phyloP scores from a whole-genome alignment of 2,888 invertebrate genomes.

The Aspidapion aeneum region DNA sequence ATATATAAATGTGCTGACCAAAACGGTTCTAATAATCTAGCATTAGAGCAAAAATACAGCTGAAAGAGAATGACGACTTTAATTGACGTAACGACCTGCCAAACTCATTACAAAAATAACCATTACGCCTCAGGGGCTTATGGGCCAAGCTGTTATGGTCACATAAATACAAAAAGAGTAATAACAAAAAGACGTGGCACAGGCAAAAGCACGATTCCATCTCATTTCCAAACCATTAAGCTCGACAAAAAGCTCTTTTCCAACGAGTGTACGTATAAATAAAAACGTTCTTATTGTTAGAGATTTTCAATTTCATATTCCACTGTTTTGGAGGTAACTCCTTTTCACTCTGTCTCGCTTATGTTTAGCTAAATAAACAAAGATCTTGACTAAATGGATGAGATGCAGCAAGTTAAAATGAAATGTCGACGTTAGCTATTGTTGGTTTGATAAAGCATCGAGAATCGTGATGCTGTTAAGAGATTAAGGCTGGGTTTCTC shows the following conservation, averaged over 20 bases:
- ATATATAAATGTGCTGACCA: no score
- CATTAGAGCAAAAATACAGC: no score
- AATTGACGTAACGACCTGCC: neutral
- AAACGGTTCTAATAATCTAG: no score
- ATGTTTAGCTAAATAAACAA: neutral
- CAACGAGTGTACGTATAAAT: neutral
- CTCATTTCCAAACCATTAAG: constrained; percentile 2
- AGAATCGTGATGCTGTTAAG: neutral
- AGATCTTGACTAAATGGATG: neutral
- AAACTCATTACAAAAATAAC: neutral
- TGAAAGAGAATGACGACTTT: no score
- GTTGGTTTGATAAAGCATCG: neutral
- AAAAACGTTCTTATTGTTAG: constrained; percentile 3
- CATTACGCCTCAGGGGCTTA: neutral
- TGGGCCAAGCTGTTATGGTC: neutral
- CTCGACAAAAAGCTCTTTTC: neutral
- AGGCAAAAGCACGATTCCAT: neutral
- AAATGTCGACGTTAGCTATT: neutral
- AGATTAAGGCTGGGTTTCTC: neutral
- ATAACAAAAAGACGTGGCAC: neutral
- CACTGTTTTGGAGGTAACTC: neutral
- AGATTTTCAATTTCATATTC: neutral
- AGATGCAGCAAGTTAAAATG: neutral
- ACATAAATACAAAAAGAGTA: neutral
- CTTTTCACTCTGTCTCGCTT: neutral